Evolutionary conservation across 2,888 invertebrate species (phyloP).

Genomic region (Orchestes rusci): DNA sequence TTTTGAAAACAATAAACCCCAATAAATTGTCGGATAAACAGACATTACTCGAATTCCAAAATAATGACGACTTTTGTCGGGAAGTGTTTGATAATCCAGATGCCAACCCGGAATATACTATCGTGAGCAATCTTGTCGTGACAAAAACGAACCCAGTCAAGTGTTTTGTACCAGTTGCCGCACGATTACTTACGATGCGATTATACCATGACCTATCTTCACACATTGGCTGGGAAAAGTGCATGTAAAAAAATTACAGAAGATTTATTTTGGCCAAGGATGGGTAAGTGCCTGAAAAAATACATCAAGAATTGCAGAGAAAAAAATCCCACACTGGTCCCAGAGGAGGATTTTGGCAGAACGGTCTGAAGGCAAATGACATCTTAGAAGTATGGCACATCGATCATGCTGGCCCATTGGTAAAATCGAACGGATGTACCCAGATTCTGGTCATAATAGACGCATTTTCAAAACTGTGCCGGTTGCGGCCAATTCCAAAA

Average conservation of each 20-base stretch:
- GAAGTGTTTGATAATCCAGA: slow-evolving; percentile 8
- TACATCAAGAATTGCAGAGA: no score
- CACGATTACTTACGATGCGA: slow-evolving; percentile 13
- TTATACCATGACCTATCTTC: slow-evolving; percentile 22
- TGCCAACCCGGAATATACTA: slow-evolving; percentile 1
- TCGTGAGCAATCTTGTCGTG: slow-evolving; percentile 10
- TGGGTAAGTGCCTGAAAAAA: slow-evolving; percentile 22
- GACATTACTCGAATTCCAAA: slow-evolving; percentile 10
- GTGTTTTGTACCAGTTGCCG: slow-evolving; percentile 22
- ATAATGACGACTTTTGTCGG: slow-evolving; percentile 10
- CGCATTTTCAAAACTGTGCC: slow-evolving; percentile 4
- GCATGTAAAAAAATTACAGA: slow-evolving; percentile 22
- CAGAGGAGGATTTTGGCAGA: neutral
- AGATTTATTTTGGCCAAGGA: no score
- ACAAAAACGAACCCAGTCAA: slow-evolving; percentile 13
- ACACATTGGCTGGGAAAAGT: no score
- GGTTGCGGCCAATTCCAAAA: slow-evolving; percentile 1
- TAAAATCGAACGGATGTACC: slow-evolving; percentile 6
- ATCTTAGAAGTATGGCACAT: slow-evolving; percentile 5
- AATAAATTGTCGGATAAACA: no score
- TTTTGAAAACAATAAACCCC: no score
- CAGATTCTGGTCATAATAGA: slow-evolving; percentile 9
- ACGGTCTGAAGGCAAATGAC: neutral
- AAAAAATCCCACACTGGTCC: neutral
- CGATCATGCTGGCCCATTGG: slow-evolving; percentile 8